Evolutionary conservation across 2,113 vertebrate species (phyloP).

Genomic region (Lamprologus sp.): DNA sequence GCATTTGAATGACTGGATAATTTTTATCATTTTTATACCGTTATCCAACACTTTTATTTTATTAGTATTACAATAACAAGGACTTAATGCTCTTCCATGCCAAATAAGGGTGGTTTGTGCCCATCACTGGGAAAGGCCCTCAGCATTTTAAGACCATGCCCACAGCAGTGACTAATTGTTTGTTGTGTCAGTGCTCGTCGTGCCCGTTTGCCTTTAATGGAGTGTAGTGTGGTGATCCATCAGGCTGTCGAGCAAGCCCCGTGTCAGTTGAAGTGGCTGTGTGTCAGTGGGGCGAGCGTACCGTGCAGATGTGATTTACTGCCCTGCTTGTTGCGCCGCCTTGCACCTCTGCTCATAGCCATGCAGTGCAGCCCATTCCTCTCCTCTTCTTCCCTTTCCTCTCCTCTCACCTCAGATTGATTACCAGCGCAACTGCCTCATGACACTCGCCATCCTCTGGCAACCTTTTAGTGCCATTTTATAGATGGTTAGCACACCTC

Average conservation of each 20-base stretch:
- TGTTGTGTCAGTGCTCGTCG: slow-evolving; percentile 69
- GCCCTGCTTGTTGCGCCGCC: slow-evolving; percentile 41
- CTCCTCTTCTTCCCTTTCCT: slow-evolving; percentile 30
- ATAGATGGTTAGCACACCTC: slow-evolving; percentile 74
- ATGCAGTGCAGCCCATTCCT: slow-evolving; percentile 28
- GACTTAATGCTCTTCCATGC: background rate
- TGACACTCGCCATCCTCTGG: slow-evolving; percentile 67
- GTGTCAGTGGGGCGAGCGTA: slow-evolving; percentile 55
- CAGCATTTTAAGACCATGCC: slow-evolving; percentile 31
- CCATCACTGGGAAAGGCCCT: slow-evolving; percentile 22
- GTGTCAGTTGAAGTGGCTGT: slow-evolving; percentile 66
- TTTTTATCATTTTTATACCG: background rate
- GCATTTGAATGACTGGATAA: background rate
- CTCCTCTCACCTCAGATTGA: slow-evolving; percentile 67
- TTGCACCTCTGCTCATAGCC: slow-evolving; percentile 46
- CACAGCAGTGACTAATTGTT: slow-evolving; percentile 72
- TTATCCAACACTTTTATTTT: background rate
- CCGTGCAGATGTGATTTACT: slow-evolving; percentile 70
- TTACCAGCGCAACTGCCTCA: slow-evolving; percentile 57
- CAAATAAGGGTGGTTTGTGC: background rate
- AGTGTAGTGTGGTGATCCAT: slow-evolving; percentile 72
- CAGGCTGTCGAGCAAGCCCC: slow-evolving; percentile 63
- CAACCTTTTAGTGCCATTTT: slow-evolving; percentile 77
- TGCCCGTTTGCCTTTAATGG: slow-evolving; percentile 71
- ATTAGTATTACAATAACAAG: background rate